Evolutionary conservation across 2,797 vertebrate genomes (phyloP), one percentile per base, ranked within the genome.

Genomic region (Triplophysa yarkandensis): DNA sequence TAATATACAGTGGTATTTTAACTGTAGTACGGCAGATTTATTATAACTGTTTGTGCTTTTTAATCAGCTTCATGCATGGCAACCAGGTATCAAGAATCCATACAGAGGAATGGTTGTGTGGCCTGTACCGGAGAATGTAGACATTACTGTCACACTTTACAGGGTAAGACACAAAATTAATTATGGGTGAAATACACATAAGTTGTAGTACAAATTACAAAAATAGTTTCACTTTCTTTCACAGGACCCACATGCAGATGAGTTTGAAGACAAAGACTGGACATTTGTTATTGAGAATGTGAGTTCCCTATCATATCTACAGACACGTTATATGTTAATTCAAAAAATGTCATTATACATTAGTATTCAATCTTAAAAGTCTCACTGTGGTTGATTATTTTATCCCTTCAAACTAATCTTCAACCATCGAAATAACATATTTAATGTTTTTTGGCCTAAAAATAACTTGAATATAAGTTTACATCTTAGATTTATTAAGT

Each of bases 201-300:
- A 34, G 19, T 27, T 17, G 3, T 5, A 50, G 23, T 54, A 61
- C 3, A 5, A 52, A 17, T 30, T 27, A 52, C 11, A 30, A 17
- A 54, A 1, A 52, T 46, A 43, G 65, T 16, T 65, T 69, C 4
- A 23, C 3, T 1, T 77, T 10, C 67, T 4, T 52, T 39, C 16
- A 0, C 71, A 97, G 95, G 94, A 96, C 46, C 89, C 93, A 21
- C 93, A 94, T 2, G 86, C 93, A 10, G 94, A 94, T 7, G 92
- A 92, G 68, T 97, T 95, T 81, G 95, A 97, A 79, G 93, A 95
- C 83, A 97, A 97, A 87, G 95, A 96, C 58, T 97, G 95, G 95
- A 96, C 93, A 0, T 96, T 97, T 77, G 88, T 96, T 57, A 88
- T 97, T 28, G 95, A 97, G 85, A 95, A 94, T 25, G 95, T 97